Evolutionary conservation across 2,888 invertebrate species (phyloP).

Genomic region (Salticus scenicus): DNA sequence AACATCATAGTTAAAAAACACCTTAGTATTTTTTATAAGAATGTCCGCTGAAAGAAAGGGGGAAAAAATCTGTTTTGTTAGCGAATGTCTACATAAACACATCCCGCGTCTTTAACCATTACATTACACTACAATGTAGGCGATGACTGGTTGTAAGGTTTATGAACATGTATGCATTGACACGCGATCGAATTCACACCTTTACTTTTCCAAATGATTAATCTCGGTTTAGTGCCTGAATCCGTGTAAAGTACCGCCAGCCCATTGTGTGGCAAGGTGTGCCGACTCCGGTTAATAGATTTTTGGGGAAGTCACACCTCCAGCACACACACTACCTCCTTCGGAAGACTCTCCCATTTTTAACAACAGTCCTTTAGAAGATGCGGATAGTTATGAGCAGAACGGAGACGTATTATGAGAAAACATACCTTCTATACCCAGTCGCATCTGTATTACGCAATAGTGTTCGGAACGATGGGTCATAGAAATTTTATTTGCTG

Average conservation of each 20-base stretch:
- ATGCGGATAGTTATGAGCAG: background rate
- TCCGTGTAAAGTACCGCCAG: constrained; percentile 10
- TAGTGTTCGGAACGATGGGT: too few species aligned
- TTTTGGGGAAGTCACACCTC: background rate
- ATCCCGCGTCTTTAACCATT: background rate
- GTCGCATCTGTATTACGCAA: background rate
- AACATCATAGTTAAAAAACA: too few species aligned
- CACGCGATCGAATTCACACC: background rate
- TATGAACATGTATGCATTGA: constrained; percentile 41
- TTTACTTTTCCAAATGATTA: background rate
- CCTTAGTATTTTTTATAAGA: too few species aligned
- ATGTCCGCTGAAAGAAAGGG: background rate
- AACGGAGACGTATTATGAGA: background rate
- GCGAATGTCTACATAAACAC: background rate
- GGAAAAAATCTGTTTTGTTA: too few species aligned
- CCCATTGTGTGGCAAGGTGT: constrained; percentile 45
- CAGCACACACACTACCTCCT: background rate
- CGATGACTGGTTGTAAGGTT: constrained; percentile 34
- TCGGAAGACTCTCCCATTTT: background rate
- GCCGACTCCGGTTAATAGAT: constrained; percentile 24
- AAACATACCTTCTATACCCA: background rate
- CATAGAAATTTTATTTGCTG: too few species aligned
- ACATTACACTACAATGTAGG: constrained; percentile 25
- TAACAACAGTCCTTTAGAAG: background rate
- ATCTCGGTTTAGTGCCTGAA: background rate